Evolutionary conservation across 2,888 invertebrate species (phyloP).

Genomic region (Acronicta psi): DNA sequence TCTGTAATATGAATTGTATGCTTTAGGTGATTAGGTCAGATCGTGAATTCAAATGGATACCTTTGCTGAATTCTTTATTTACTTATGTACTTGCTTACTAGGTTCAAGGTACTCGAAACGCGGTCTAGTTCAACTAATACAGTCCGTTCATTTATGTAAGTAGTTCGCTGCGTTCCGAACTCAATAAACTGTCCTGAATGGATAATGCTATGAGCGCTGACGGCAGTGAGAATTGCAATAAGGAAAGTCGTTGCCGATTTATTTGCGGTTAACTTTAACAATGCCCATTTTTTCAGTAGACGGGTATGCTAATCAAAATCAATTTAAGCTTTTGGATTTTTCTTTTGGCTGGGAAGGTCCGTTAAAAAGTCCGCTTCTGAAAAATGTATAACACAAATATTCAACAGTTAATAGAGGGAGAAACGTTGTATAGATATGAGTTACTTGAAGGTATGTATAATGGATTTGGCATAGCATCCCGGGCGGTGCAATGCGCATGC

Average conservation of each 20-base stretch:
- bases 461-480: slow-evolving; percentile 69
- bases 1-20: slow-evolving; percentile 30
- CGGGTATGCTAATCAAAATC: slow-evolving; percentile 7
- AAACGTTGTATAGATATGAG: neutral
- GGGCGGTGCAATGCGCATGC: slow-evolving; percentile 59
- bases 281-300: slow-evolving; percentile 16
- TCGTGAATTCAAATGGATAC: slow-evolving; percentile 29
- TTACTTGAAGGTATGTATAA: slow-evolving; percentile 63
- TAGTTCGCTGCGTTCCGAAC: slow-evolving; percentile 40
- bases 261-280: slow-evolving; percentile 28
- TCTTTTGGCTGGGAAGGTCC: neutral
- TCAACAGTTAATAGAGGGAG: neutral
- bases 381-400: neutral
- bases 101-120: slow-evolving; percentile 28
- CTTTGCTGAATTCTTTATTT: slow-evolving; percentile 13
- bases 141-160: slow-evolving; percentile 52
- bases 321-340: slow-evolving; percentile 2
- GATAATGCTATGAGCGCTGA: slow-evolving; percentile 23
- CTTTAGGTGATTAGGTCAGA: slow-evolving; percentile 24
- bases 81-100: slow-evolving; percentile 10
- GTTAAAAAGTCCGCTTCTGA: too few relatives aligned
- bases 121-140: slow-evolving; percentile 41
- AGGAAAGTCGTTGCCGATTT: slow-evolving; percentile 40
- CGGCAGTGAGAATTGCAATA: slow-evolving; percentile 27
- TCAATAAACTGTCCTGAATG: slow-evolving; percentile 48